Evolutionary conservation across 2,888 invertebrate species (phyloP).

Genomic region (Drosophila nigritarsus): DNA sequence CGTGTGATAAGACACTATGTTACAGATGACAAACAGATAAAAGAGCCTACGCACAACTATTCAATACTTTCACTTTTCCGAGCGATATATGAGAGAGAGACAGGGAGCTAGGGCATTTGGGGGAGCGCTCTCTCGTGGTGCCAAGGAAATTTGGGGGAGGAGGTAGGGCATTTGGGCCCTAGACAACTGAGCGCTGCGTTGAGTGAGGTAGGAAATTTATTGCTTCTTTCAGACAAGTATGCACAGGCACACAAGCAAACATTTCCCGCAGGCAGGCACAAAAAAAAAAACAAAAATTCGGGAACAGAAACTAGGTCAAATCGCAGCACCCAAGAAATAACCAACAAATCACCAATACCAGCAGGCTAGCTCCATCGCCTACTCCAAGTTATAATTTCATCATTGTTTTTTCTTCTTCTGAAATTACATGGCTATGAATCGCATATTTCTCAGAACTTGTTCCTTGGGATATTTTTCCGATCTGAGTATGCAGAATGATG

Average conservation of each 20-base stretch:
- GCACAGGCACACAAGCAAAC: constrained; percentile 15
- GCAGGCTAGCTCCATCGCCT: background rate
- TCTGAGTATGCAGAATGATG: background rate
- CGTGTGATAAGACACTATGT: constrained; percentile 68
- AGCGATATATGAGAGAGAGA: background rate
- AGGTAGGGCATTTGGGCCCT: constrained; percentile 46
- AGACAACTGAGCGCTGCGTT: constrained; percentile 70
- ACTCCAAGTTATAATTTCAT: constrained; percentile 32
- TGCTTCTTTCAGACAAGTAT: constrained; percentile 58
- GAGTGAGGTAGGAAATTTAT: constrained; percentile 79
- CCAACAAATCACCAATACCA: constrained; percentile 1
- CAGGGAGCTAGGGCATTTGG: background rate
- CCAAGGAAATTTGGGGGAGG: constrained; percentile 35
- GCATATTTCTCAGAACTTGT: background rate
- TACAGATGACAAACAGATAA: constrained; percentile 28
- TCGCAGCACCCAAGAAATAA: constrained; percentile 28
- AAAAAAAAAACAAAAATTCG: constrained; percentile 48
- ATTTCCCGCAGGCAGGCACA: constrained; percentile 25
- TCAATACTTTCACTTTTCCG: constrained; percentile 60
- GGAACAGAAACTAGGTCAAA: constrained; percentile 64
- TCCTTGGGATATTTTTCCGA: background rate
- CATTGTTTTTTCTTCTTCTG: constrained; percentile 16
- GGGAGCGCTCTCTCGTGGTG: constrained; percentile 23
- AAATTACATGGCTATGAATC: constrained; percentile 25
- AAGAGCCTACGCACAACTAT: constrained; percentile 50